Base-by-base conservation (phyloP, 2,113 vertebrate species). In the Gasterosteus nipponicus region DNA sequence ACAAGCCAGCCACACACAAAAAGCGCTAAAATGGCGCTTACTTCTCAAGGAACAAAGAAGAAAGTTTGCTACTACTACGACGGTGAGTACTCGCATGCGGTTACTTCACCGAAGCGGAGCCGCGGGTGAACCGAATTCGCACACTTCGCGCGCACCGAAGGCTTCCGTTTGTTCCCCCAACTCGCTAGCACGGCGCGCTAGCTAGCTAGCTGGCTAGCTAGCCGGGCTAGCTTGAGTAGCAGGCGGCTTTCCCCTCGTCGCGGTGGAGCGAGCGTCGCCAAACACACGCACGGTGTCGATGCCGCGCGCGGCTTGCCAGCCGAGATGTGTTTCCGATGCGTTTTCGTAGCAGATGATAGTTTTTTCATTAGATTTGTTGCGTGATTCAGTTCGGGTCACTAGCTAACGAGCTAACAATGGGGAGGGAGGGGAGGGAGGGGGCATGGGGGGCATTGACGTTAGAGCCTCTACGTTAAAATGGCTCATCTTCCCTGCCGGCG, bases 11-110 rank as follows among this genome's bases (percentile, higher is more conserved):
- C 80, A 69, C 1, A 65, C 65, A 63, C 69, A 74, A 80, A 88
- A 81, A 65, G 63, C 69, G 77, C 57, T 73, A 90, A 91, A 91
- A 93, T 93, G 92, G 92, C 92, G 90, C 91, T 93, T 80, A 93
- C 86, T 87, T 90, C 90, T 0, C 91, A 93, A 86, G 96, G 96
- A 94, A 97, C 95, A 94, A 95, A 95, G 95, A 95, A 97, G 94
- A 98, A 98, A 97, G 97, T 98, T 95, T 98, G 97, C 92, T 98
- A 98, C 94, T 98, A 98, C 91, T 98, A 98, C 78, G 97, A 98
- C 15, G 96, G 96, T 97, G 92, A 94, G 95, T 84, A 61, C 18
- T 38, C 1, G 2, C 6, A 10, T 5, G 7, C 7, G 4, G 46
- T 3, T 29, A 14, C 14, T 41, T 0, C 9, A 1, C 14, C 49